Conservation (phyloP, 2,113 vertebrate genomes). For the Platichthys stellatus region DNA sequence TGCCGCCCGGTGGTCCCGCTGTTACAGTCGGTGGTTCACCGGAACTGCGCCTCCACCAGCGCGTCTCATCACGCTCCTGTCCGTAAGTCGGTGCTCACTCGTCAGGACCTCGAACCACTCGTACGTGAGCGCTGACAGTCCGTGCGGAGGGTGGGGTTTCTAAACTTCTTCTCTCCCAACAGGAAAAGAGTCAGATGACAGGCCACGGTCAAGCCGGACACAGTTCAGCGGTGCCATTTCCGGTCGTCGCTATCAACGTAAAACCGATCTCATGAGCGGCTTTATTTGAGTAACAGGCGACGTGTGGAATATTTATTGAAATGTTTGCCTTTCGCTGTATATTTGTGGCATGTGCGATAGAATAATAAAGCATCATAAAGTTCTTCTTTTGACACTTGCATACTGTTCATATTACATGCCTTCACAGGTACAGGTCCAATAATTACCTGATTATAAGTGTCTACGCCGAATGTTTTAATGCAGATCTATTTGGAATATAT, state of each 20-base stretch:
- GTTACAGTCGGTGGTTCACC: conserved; percentile 34
- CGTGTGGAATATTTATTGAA: no score
- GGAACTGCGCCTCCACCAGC: conserved; percentile 27
- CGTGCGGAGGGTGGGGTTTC: conserved; percentile 77
- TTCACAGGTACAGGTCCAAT: no score
- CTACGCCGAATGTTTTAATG: no score
- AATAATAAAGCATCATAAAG: no score
- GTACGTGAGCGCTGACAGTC: conserved; percentile 66
- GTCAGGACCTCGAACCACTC: conserved; percentile 67
- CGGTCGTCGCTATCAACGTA: conserved; percentile 40
- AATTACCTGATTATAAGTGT: no score
- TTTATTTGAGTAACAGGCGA: not conserved
- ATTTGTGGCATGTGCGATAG: no score
- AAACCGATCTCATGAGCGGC: conserved; percentile 7
- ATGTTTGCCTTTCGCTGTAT: no score
- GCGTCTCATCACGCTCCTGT: conserved; percentile 18
- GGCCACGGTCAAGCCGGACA: not conserved
- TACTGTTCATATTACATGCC: no score
- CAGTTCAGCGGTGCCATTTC: not conserved
- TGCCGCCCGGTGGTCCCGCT: not conserved
- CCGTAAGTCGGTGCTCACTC: conserved; percentile 41
- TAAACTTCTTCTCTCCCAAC: conserved; percentile 70
- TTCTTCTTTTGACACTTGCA: no score
- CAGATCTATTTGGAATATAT: no score
- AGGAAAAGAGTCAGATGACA: conserved; percentile 83